Evolutionary conservation across 30 jellyfish, hydroid and myxozoan species (phyloP).

Genomic region (Morbakka virulenta): DNA sequence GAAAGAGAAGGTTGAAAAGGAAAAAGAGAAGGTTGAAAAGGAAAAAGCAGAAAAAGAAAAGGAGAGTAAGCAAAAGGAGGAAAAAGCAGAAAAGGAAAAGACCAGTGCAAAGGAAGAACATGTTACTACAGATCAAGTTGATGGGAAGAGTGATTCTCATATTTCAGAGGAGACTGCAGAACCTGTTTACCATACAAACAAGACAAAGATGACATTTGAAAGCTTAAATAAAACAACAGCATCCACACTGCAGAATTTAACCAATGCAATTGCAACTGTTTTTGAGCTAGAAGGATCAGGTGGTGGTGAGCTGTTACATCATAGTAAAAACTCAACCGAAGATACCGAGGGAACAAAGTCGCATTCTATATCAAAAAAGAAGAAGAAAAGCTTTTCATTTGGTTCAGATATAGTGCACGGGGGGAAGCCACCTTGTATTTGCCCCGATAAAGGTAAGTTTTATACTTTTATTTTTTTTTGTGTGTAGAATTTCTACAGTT

Average conservation of each 20-base stretch:
- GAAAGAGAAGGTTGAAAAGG: neutral
- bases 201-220: neutral
- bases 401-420: conserved; percentile 89
- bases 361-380: neutral
- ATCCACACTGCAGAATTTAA: neutral
- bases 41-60: neutral
- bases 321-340: neutral
- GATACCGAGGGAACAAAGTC: neutral
- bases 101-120: conserved; percentile 3
- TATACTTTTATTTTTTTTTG: neutral
- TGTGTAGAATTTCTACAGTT: neutral
- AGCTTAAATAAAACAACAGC: neutral
- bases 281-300: neutral
- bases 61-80: conserved; percentile 2
- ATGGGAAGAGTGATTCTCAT: neutral
- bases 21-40: conserved; percentile 12
- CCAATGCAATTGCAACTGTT: neutral
- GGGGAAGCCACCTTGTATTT: conserved; percentile 92
- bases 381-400: conserved; percentile 54
- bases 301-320: neutral
- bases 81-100: conserved; percentile 1
- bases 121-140: neutral
- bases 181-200: neutral
- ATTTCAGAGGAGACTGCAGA: neutral
- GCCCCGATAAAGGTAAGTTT: conserved; percentile 89